phyloP scores from a whole-genome alignment of 2,797 vertebrate genomes.

The Lithobates pipiens region DNA sequence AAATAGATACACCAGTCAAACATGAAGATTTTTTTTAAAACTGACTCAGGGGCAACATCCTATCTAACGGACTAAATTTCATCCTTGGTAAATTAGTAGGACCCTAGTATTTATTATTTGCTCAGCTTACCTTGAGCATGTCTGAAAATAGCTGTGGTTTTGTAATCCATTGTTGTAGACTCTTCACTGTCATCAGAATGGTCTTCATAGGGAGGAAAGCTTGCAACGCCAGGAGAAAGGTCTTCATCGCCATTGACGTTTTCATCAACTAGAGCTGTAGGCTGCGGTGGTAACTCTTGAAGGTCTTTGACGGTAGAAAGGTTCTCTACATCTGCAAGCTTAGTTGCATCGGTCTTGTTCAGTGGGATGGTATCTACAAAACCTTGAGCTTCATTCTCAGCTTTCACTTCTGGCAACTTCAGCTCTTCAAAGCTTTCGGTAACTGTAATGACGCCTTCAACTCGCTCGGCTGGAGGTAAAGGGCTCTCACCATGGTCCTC shows the following conservation, averaged over 20 bases:
- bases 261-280: slow-evolving; percentile 48
- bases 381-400: slow-evolving; percentile 80
- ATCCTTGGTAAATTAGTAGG: not conserved
- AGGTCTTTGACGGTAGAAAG: slow-evolving; percentile 40
- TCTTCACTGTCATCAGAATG: slow-evolving; percentile 26
- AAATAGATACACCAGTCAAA: too few species aligned
- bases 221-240: slow-evolving; percentile 9
- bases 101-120: not conserved
- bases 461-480: slow-evolving; percentile 69
- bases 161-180: not conserved
- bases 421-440: slow-evolving; percentile 81
- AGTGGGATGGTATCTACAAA: slow-evolving; percentile 74
- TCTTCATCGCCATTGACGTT: slow-evolving; percentile 13
- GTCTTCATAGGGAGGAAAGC: slow-evolving; percentile 33
- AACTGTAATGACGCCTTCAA: slow-evolving; percentile 79
- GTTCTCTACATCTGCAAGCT: slow-evolving; percentile 38
- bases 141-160: slow-evolving; percentile 1
- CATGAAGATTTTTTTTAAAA: too few species aligned
- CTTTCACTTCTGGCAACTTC: slow-evolving; percentile 68
- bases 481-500: slow-evolving; percentile 68
- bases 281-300: slow-evolving; percentile 57
- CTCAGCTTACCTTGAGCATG: slow-evolving; percentile 20
- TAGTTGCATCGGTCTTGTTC: not conserved
- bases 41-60: too few species aligned
- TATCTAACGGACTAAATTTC: too few species aligned